Percentiles rank a stretch among this genome's conserved stretches.
phyloP scores from a whole-genome alignment of 2,888 invertebrate genomes.

The Ectropis crepuscularia region DNA sequence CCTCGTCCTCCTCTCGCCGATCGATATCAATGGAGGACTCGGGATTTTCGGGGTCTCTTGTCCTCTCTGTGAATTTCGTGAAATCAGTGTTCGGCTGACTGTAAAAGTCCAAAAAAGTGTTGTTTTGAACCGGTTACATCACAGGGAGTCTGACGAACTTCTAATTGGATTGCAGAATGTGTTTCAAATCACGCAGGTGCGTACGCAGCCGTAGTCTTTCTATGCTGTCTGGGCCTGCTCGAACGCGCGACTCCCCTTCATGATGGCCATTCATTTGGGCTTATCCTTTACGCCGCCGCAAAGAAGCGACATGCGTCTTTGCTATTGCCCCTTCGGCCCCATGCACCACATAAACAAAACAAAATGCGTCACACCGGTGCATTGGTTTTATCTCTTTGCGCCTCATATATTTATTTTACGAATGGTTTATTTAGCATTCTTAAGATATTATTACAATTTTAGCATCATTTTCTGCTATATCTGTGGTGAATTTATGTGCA shows the following conservation, averaged over 20 bases:
- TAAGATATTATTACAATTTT: slow-evolving; percentile 15
- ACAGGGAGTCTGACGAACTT: slow-evolving; percentile 73
- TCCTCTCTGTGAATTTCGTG: slow-evolving; percentile 72
- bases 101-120: slow-evolving; percentile 79
- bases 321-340: slow-evolving; percentile 69
- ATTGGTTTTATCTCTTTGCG: slow-evolving; percentile 39
- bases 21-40: slow-evolving; percentile 87
- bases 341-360: slow-evolving; percentile 76
- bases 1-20: slow-evolving; percentile 83
- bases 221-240: slow-evolving; percentile 96
- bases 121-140: slow-evolving; percentile 80
- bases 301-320: slow-evolving; percentile 82
- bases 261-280: slow-evolving; percentile 84
- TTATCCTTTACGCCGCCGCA: slow-evolving; percentile 84
- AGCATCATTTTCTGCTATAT: slow-evolving; percentile 11
- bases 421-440: not conserved
- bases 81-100: slow-evolving; percentile 73
- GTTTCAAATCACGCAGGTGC: slow-evolving; percentile 93
- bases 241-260: slow-evolving; percentile 86
- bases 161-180: slow-evolving; percentile 79
- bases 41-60: slow-evolving; percentile 78
- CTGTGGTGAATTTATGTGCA: slow-evolving; percentile 11
- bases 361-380: slow-evolving; percentile 60
- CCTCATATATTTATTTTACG: slow-evolving; percentile 12
- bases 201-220: slow-evolving; percentile 97